Conservation (phyloP, 2,888 invertebrate genomes). For the Papilio gigon region DNA sequence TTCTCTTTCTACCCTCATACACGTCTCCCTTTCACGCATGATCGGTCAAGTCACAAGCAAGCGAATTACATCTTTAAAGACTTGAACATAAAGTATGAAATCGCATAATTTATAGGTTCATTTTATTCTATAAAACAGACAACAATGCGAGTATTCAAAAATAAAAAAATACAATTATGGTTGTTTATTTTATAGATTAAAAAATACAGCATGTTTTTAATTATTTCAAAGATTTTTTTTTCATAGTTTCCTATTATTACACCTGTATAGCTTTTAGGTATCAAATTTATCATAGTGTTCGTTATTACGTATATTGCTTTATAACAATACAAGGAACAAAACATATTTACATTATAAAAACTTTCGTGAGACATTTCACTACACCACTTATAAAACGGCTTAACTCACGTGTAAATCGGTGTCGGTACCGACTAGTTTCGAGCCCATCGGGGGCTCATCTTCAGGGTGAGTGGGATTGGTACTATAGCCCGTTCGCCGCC, state of each 20-base stretch:
- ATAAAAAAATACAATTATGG: background rate
- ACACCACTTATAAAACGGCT: too few species aligned
- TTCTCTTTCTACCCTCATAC: conserved; percentile 52
- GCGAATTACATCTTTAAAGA: conserved; percentile 18
- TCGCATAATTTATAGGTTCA: conserved; percentile 22
- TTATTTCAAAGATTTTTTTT: background rate
- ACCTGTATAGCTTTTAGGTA: background rate
- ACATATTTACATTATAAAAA: too few species aligned
- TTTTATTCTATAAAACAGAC: conserved; percentile 24
- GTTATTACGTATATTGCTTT: too few species aligned
- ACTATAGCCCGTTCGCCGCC: too few species aligned
- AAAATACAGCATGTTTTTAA: conserved; percentile 17
- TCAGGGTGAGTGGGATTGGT: too few species aligned
- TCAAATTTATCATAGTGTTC: background rate
- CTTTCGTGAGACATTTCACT: too few species aligned
- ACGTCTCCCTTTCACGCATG: conserved; percentile 50
- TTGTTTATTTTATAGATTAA: conserved; percentile 23
- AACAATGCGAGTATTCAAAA: background rate
- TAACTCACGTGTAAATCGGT: too few species aligned
- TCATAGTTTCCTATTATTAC: background rate
- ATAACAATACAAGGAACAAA: too few species aligned
- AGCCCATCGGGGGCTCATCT: too few species aligned
- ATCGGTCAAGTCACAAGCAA: conserved; percentile 44
- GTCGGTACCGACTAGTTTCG: too few species aligned
- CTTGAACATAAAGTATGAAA: conserved; percentile 6